Evolutionary conservation across 2,113 vertebrate genomes (phyloP).

Genomic region (Trematomus loennbergii): DNA sequence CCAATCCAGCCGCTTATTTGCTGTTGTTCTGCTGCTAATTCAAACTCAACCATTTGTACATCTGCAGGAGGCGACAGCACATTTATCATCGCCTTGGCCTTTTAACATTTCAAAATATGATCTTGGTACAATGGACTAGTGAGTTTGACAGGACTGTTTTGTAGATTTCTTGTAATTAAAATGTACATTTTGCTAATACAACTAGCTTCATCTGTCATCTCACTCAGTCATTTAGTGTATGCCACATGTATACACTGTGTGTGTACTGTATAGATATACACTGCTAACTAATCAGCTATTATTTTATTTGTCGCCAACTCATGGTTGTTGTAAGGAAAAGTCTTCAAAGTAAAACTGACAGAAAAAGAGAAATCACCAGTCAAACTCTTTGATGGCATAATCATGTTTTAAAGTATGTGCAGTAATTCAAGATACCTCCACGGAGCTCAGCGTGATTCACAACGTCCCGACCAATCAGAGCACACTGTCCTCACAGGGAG

Average conservation of each 20-base stretch:
- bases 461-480: no score
- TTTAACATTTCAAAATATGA: neutral
- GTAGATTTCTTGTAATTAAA: neutral
- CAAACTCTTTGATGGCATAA: neutral
- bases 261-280: neutral
- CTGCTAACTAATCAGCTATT: neutral
- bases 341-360: neutral
- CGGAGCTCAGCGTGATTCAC: no score
- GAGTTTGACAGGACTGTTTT: neutral
- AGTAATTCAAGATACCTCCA: slow-evolving; percentile 3
- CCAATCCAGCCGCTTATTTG: slow-evolving; percentile 1
- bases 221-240: neutral
- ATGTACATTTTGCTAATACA: neutral
- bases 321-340: neutral
- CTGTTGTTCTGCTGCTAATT: slow-evolving; percentile 3
- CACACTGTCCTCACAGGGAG: no score
- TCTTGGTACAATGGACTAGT: neutral
- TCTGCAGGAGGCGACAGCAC: neutral
- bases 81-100: neutral
- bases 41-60: slow-evolving; percentile 1
- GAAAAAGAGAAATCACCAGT: neutral
- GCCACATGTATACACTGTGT: slow-evolving; percentile 4
- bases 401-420: neutral
- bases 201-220: neutral
- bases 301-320: neutral